These are phyloP conservation scores for Choristoneura fumiferana DNA, from an alignment of 1,140 invertebrate species.

Conservation along the genomic window DNA sequence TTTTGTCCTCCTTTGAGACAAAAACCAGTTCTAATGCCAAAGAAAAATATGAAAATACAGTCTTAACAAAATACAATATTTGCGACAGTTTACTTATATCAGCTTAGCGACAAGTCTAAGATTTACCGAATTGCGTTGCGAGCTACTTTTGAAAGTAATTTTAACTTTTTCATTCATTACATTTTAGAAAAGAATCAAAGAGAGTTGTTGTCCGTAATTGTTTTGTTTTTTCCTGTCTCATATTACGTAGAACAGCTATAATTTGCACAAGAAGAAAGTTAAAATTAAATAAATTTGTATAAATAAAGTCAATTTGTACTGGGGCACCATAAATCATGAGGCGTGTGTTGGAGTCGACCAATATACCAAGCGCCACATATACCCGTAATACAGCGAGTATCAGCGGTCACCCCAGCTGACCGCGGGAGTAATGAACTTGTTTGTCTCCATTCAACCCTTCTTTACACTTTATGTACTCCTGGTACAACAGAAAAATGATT, in stretches of 20 bases:
- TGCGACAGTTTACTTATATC: neutral
- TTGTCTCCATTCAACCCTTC: neutral
- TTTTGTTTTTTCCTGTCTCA: neutral
- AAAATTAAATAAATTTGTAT: too few relatives aligned
- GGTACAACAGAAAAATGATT: too few relatives aligned
- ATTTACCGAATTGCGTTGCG: neutral
- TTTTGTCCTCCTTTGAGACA: neutral
- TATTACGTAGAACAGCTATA: too few relatives aligned
- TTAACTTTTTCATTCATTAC: neutral
- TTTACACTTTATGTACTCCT: neutral
- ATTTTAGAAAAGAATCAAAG: neutral
- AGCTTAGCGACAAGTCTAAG: neutral
- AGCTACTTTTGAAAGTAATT: neutral
- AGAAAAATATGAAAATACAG: too few relatives aligned
- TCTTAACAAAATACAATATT: neutral
- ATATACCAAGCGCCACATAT: neutral
- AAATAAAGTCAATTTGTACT: neutral
- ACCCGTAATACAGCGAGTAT: neutral
- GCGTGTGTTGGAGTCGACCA: neutral
- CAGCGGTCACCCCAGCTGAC: neutral
- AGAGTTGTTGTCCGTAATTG: neutral
- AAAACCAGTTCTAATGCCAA: too few relatives aligned
- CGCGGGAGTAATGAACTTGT: constrained; percentile 6
- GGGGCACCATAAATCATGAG: neutral
- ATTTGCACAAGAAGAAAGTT: too few relatives aligned